A percentile compares a stretch with the other conserved stretches of the same genome.
Evolutionary conservation across 2,888 invertebrate species (phyloP).

Genomic region (Leptinotarsa juncta): DNA sequence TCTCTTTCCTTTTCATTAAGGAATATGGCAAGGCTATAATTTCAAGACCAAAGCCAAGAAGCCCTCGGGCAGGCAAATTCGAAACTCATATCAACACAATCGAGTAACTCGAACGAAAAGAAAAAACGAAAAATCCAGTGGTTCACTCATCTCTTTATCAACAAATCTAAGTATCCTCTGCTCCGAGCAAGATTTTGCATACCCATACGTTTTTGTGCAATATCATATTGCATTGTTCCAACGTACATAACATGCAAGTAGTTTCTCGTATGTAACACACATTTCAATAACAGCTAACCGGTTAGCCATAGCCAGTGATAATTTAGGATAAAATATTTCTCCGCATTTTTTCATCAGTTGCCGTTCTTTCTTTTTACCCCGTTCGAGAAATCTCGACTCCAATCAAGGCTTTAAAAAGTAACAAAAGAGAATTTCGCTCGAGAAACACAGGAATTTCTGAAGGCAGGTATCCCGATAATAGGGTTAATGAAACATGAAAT

Average conservation of each 20-base stretch:
- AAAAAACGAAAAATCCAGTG: conserved; percentile 16
- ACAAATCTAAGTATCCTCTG: conserved; percentile 40
- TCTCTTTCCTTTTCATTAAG: too few species aligned
- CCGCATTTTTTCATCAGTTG: conserved; percentile 23
- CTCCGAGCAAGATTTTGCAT: conserved; percentile 38
- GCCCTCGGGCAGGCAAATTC: background rate
- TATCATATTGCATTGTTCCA: conserved; percentile 42
- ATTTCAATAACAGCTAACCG: conserved; percentile 43
- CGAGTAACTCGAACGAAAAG: background rate
- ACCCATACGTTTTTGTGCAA: conserved; percentile 41
- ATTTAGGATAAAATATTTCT: conserved; percentile 43
- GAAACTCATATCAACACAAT: conserved; percentile 6
- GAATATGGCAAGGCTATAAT: too few species aligned
- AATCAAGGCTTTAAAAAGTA: conserved; percentile 27
- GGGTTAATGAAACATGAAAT: conserved; percentile 49
- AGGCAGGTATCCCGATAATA: conserved; percentile 41
- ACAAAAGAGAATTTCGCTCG: conserved; percentile 38
- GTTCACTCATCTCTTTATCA: conserved; percentile 39
- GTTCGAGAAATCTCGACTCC: conserved; percentile 20
- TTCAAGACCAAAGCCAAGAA: background rate
- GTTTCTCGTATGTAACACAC: conserved; percentile 39
- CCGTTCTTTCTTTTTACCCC: conserved; percentile 18
- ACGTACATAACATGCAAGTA: conserved; percentile 35
- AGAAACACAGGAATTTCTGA: conserved; percentile 42
- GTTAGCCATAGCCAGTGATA: conserved; percentile 43